phyloP scores from a whole-genome alignment of 2,113 vertebrate genomes.

The Fregata magnificens region DNA sequence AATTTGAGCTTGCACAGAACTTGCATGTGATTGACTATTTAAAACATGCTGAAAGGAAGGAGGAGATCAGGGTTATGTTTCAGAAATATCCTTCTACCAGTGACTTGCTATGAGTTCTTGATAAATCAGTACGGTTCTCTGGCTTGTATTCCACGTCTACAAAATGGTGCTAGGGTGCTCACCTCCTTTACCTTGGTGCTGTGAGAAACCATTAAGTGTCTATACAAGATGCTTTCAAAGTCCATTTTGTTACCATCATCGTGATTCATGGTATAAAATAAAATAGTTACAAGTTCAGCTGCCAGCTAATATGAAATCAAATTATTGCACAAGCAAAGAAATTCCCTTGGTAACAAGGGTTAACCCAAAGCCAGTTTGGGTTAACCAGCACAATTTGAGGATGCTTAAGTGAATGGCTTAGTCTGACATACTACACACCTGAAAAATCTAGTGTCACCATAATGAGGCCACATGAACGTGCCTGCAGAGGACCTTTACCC shows the following conservation, averaged over 20 bases:
- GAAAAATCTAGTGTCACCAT: background rate
- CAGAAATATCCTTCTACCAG: background rate
- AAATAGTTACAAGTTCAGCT: background rate
- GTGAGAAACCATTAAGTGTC: background rate
- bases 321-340: background rate
- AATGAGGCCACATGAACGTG: background rate
- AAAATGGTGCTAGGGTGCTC: background rate
- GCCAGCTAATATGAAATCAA: background rate
- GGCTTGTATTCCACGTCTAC: background rate
- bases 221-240: background rate
- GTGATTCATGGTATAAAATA: background rate
- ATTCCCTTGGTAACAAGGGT: background rate
- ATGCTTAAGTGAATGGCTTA: background rate
- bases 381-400: background rate
- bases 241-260: background rate
- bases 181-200: background rate
- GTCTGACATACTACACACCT: background rate
- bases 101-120: background rate
- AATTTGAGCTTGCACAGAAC: background rate
- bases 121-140: background rate
- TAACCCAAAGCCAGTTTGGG: background rate
- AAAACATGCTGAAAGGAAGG: background rate
- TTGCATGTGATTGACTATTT: background rate
- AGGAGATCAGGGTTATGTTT: background rate
- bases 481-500: background rate